Conservation (phyloP, 2,888 invertebrate species). For the Heliconius cydno region DNA sequence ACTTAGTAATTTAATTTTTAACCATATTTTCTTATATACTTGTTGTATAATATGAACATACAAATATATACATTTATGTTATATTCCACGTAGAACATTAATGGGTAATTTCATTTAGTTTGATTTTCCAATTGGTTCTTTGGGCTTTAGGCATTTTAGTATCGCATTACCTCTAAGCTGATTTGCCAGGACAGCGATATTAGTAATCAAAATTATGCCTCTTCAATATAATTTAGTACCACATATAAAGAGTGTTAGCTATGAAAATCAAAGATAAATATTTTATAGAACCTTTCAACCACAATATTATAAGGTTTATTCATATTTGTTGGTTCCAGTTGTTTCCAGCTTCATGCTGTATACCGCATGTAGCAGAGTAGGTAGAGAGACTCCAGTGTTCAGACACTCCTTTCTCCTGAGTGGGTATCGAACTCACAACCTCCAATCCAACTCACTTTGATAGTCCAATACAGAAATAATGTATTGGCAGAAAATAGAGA, state of each 20-base stretch:
- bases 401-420: too few species aligned
- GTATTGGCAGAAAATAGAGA: background rate
- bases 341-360: too few species aligned
- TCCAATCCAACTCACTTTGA: too few species aligned
- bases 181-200: constrained; percentile 69
- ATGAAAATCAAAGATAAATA: background rate
- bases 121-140: constrained; percentile 28
- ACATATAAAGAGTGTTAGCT: background rate
- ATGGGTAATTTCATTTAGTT: constrained; percentile 2
- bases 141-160: constrained; percentile 57
- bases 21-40: background rate
- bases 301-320: background rate
- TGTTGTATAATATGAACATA: background rate
- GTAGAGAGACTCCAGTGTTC: too few species aligned
- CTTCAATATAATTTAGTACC: background rate
- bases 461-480: background rate
- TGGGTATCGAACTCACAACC: too few species aligned
- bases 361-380: too few species aligned
- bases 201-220: constrained; percentile 47
- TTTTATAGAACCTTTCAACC: background rate
- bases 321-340: too few species aligned
- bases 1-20: too few species aligned
- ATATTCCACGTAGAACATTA: background rate
- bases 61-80: background rate
- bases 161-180: constrained; percentile 75